These are phyloP conservation scores for Steatornis caripensis DNA, from an alignment of 2,113 vertebrate species.

Conservation along the genomic window DNA sequence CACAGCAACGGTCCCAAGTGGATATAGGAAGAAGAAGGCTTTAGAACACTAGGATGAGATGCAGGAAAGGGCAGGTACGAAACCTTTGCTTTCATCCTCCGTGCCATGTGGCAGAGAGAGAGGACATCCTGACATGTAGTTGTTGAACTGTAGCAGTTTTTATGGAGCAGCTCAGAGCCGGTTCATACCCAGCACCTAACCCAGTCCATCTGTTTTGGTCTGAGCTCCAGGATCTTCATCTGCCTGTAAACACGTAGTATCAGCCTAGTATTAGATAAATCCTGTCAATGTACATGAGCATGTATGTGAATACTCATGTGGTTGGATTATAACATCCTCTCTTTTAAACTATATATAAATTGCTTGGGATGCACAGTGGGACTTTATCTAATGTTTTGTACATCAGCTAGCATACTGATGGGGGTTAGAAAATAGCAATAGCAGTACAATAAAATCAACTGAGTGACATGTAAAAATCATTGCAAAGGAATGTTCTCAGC, in stretches of 20 bases:
- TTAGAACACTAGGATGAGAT: background rate
- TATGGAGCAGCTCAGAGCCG: background rate
- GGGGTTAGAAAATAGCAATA: conserved; percentile 26
- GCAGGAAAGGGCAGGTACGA: background rate
- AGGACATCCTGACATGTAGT: background rate
- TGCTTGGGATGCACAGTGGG: background rate
- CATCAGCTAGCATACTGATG: background rate
- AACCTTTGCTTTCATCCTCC: background rate
- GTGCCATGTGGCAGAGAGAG: background rate
- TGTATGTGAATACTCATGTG: background rate
- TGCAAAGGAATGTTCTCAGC: conserved; percentile 59
- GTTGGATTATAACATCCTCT: background rate
- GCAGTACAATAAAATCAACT: background rate
- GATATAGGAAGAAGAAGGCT: background rate
- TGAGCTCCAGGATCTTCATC: background rate
- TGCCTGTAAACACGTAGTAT: background rate
- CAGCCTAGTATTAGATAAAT: background rate
- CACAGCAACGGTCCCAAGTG: background rate
- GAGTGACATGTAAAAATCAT: conserved; percentile 59
- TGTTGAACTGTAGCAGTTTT: background rate
- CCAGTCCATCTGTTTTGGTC: background rate
- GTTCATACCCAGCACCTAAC: background rate
- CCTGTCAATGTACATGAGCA: background rate
- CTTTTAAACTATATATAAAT: background rate
- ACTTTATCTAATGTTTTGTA: background rate